Evolutionary conservation across 2,113 vertebrate genomes (phyloP).

Genomic region (Ammodytes dubius): DNA sequence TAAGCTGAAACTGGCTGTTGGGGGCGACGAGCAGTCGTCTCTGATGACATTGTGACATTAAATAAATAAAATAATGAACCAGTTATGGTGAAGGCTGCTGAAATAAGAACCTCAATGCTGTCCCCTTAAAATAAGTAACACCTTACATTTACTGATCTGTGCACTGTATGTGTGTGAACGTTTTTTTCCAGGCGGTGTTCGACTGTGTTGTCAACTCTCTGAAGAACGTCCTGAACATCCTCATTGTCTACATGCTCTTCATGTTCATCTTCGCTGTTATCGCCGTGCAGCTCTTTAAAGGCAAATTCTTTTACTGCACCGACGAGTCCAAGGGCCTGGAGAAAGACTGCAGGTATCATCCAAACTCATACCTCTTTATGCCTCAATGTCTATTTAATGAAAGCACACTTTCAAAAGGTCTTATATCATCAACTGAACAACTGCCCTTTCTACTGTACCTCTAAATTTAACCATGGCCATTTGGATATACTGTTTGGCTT

Average conservation of each 20-base stretch:
- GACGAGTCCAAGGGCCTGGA: conserved; percentile 96
- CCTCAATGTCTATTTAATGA: neutral
- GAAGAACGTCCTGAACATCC: conserved; percentile 98
- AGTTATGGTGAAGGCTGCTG: neutral
- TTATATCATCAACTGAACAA: neutral
- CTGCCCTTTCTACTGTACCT: neutral
- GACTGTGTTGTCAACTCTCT: conserved; percentile 98
- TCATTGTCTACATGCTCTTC: conserved; percentile 98
- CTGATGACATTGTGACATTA: no score
- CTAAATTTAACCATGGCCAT: no score
- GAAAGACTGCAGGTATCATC: conserved; percentile 93
- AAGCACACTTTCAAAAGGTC: neutral
- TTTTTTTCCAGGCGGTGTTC: conserved; percentile 90
- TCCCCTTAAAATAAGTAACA: neutral
- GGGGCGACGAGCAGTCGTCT: no score
- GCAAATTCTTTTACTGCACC: conserved; percentile 98
- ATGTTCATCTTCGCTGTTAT: conserved; percentile 99
- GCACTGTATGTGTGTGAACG: conserved; percentile 2
- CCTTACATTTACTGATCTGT: neutral
- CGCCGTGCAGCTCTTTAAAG: conserved; percentile 98
- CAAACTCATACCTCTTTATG: neutral
- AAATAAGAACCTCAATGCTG: neutral
- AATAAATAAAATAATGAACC: no score
- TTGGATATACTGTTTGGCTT: neutral
- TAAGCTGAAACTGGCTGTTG: neutral